Conservation (phyloP, 2,113 vertebrate genomes). For the Tachuris rubrigastra region DNA sequence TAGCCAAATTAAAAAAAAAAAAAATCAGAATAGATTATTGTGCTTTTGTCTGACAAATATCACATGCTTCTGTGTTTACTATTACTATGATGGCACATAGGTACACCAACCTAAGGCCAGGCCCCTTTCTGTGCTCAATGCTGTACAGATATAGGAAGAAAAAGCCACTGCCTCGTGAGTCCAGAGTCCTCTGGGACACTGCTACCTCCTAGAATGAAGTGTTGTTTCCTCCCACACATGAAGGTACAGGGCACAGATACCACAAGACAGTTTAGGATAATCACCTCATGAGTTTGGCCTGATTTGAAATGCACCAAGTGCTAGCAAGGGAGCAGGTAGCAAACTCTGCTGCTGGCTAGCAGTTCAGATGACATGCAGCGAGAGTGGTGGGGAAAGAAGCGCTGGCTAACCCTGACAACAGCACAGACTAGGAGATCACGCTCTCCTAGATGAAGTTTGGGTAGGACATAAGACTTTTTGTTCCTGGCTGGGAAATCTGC, state of each 20-base stretch:
- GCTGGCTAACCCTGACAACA: neutral
- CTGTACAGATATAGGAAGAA: neutral
- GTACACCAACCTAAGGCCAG: neutral
- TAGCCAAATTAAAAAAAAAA: slow-evolving; percentile 10
- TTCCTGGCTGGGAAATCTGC: neutral
- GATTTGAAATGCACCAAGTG: neutral
- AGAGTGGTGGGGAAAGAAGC: neutral
- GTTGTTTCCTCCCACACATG: neutral
- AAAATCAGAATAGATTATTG: slow-evolving; percentile 31
- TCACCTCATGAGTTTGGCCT: neutral
- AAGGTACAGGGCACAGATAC: neutral
- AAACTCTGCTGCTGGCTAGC: neutral
- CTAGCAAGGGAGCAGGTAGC: neutral
- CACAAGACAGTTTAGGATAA: neutral
- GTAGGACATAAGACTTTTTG: neutral
- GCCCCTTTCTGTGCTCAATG: neutral
- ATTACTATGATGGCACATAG: neutral
- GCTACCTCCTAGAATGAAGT: neutral
- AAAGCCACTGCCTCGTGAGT: neutral
- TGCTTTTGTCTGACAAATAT: slow-evolving; percentile 34
- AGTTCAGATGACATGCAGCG: neutral
- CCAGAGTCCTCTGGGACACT: neutral
- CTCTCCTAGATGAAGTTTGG: neutral
- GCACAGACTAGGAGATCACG: neutral
- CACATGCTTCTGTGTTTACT: neutral